Evolutionary conservation across 2,797 vertebrate genomes (phyloP), one percentile per base, ranked within the genome.

Genomic region (Sylvilagus floridanus): DNA sequence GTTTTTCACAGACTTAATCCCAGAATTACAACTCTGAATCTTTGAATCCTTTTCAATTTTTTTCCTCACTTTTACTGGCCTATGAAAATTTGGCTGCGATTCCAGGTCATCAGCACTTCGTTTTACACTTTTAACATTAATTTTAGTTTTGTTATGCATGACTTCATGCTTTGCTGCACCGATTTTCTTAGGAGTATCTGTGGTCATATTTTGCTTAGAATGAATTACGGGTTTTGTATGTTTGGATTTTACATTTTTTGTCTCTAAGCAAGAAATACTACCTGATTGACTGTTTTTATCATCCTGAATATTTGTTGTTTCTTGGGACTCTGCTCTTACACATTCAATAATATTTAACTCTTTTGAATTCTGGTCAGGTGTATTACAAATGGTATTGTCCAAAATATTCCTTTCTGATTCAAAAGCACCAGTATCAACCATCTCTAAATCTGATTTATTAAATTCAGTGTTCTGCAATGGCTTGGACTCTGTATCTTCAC

Each of bases 51-150:
- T 97, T 81, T 98, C 97, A 86, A 90, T 28, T 93, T 98, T 98
- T 98, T 99, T 99, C 75, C 98, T 99, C 82, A 99, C 98, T 98
- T 99, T 99, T 77, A 98, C 54, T 3, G 98, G 97, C 83, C 98
- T 98, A 85, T 96, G 97, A 68, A 93, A 96, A 95, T 97, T 98
- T 77, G 98, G 98, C 77, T 98, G 98, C 93, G 97, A 98, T 92
- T 98, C 98, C 19, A 93, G 96, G 19, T 98, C 98, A 92, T 98
- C 98, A 0, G 97, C 97, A 69, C 98, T 99, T 88, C 99, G 97
- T 98, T 99, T 99, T 87, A 99, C 95, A 77, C 81, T 92, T 97
- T 93, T 93, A 87, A 94, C 72, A 83, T 97, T 97, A 95, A 96
- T 93, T 97, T 98, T 98, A 11, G 97, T 96, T 97, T 98, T 98